Conservation (phyloP, 2,888 invertebrate species). For the Epinotia demarniana region DNA sequence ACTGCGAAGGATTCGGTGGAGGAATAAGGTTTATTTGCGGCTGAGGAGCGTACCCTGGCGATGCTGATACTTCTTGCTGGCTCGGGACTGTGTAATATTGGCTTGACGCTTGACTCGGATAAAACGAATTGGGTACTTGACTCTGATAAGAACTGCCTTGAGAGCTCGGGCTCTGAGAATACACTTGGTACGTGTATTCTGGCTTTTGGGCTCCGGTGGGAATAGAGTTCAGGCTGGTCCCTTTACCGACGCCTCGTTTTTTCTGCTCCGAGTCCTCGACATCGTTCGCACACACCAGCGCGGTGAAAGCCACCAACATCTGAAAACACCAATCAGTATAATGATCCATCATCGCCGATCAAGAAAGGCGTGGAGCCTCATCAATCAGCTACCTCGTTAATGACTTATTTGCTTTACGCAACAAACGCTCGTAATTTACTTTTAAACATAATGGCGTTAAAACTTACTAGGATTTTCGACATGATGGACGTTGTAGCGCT, state of each 20-base stretch:
- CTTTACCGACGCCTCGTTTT: conserved; percentile 75
- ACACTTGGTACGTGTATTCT: conserved; percentile 77
- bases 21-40: conserved; percentile 64
- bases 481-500: conserved; percentile 55
- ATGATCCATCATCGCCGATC: conserved; percentile 58
- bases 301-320: conserved; percentile 70
- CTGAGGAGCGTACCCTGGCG: conserved; percentile 57
- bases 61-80: conserved; percentile 54
- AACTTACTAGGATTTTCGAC: conserved; percentile 75
- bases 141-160: conserved; percentile 65
- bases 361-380: conserved; percentile 55
- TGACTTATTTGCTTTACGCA: conserved; percentile 44
- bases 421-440: conserved; percentile 35
- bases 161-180: conserved; percentile 64
- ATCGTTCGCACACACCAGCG: conserved; percentile 68
- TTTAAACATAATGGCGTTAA: conserved; percentile 32
- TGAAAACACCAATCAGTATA: conserved; percentile 59
- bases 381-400: conserved; percentile 58
- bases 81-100: conserved; percentile 68
- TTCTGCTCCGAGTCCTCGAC: conserved; percentile 75
- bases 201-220: conserved; percentile 77
- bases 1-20: conserved; percentile 54
- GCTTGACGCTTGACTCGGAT: conserved; percentile 68
- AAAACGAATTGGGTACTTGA: conserved; percentile 72
- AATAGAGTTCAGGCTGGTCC: conserved; percentile 71